These are phyloP conservation scores for Ganaspis brasiliensis DNA, from an alignment of 2,888 invertebrate genomes.

Conservation along the genomic window DNA sequence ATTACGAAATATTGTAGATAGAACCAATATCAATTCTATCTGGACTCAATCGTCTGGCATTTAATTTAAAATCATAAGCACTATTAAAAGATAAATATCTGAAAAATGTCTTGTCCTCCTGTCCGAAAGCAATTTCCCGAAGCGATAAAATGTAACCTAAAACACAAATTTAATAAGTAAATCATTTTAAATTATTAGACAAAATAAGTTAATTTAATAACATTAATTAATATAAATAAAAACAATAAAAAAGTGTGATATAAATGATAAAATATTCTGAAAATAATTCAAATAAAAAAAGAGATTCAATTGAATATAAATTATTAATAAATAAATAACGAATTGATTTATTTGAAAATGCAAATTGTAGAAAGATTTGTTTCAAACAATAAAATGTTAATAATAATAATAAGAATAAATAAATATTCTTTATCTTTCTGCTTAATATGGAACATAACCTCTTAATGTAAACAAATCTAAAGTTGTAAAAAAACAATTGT, in stretches of 20 bases:
- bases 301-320: too few relatives aligned
- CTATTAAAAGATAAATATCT: slow-evolving; percentile 93
- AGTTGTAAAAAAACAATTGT: too few relatives aligned
- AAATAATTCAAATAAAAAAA: too few relatives aligned
- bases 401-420: not conserved
- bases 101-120: slow-evolving; percentile 95
- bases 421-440: too few relatives aligned
- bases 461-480: too few relatives aligned
- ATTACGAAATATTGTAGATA: slow-evolving; percentile 63
- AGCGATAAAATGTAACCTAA: slow-evolving; percentile 84
- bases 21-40: slow-evolving; percentile 98
- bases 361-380: too few relatives aligned
- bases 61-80: slow-evolving; percentile 90
- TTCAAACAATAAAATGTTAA: too few relatives aligned
- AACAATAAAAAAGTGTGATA: too few relatives aligned
- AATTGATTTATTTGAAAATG: too few relatives aligned
- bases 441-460: too few relatives aligned
- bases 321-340: too few relatives aligned
- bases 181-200: not conserved
- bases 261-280: too few relatives aligned
- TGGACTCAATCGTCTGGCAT: slow-evolving; percentile 90
- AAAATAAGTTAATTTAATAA: not conserved
- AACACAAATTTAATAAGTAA: slow-evolving; percentile 49
- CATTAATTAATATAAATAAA: not conserved
- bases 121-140: slow-evolving; percentile 97